Evolutionary conservation across 2,113 vertebrate genomes (phyloP), one percentile per base, ranked within the genome.

Genomic region (Oxygymnocypris stewartii): DNA sequence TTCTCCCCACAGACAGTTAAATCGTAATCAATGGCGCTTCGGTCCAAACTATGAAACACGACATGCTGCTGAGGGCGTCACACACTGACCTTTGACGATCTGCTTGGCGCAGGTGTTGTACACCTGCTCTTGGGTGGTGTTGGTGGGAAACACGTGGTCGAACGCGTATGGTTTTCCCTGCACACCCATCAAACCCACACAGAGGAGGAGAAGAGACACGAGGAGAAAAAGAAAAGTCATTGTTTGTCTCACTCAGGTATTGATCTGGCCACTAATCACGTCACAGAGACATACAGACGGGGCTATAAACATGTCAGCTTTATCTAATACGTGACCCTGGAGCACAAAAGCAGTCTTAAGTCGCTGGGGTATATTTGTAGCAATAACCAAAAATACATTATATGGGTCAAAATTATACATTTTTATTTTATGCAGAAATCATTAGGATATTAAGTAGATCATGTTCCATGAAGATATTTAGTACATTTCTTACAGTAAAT

Each of bases 81-180:
- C 40, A 40, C 9, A 77, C 90, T 87, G 91, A 97, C 97, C 97
- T 92, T 96, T 97, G 86, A 98, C 97, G 40, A 98, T 98, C 93
- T 98, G 97, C 95, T 97, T 98, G 92, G 97, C 97, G 20, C 96
- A 97, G 14, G 96, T 96, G 86, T 97, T 97, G 92, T 99, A 99
- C 42, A 99, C 97, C 88, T 99, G 97, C 90, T 99, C 97, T 93
- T 99, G 97, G 77, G 97, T 98, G 76, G 97, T 98, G 94, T 99
- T 98, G 89, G 96, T 97, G 12, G 97, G 97, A 88, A 98, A 98
- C 61, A 98, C 97, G 0, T 95, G 95, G 79, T 98, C 97, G 73
- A 98, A 98, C 1, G 83, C 94, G 23, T 95, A 99, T 0, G 96
- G 94, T 83, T 94, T 97, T 37, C 97, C 97, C 97, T 99, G 92